Conservation (phyloP, 2,113 vertebrate genomes). For the Tautogolabrus adspersus region DNA sequence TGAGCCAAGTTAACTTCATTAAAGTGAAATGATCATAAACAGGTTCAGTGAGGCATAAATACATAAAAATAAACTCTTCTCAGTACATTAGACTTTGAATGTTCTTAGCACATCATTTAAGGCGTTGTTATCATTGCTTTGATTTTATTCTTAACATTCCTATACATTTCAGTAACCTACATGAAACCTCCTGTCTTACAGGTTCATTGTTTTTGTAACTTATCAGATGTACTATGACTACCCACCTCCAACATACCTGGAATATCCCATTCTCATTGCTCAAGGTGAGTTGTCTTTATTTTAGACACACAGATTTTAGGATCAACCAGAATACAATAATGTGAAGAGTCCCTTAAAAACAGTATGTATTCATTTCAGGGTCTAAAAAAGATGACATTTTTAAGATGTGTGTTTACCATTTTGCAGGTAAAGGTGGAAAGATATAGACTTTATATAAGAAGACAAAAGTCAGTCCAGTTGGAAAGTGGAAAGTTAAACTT, state of each 20-base stretch:
- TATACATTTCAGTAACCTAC: not conserved
- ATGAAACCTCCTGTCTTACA: conserved; percentile 56
- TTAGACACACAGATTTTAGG: not conserved
- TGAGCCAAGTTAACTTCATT: not conserved
- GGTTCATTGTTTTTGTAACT: conserved; percentile 93
- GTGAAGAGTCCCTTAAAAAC: not conserved
- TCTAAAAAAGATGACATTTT: too few relatives aligned
- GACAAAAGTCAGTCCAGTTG: not conserved
- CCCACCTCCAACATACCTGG: conserved; percentile 92
- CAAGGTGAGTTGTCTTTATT: conserved; percentile 86
- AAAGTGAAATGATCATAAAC: not conserved
- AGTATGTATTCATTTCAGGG: too few relatives aligned
- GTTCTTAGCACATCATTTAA: not conserved
- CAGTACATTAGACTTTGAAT: not conserved
- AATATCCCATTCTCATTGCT: conserved; percentile 93
- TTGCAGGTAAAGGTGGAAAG: not conserved
- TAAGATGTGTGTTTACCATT: not conserved
- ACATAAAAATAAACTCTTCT: not conserved
- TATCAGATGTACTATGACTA: conserved; percentile 94
- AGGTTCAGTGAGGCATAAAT: not conserved
- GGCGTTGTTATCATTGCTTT: not conserved
- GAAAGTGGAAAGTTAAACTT: too few relatives aligned
- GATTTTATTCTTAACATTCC: not conserved
- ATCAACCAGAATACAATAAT: not conserved
- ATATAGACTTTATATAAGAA: not conserved